phyloP scores from a whole-genome alignment of 2,797 vertebrate genomes.

The Somateria mollissima region DNA sequence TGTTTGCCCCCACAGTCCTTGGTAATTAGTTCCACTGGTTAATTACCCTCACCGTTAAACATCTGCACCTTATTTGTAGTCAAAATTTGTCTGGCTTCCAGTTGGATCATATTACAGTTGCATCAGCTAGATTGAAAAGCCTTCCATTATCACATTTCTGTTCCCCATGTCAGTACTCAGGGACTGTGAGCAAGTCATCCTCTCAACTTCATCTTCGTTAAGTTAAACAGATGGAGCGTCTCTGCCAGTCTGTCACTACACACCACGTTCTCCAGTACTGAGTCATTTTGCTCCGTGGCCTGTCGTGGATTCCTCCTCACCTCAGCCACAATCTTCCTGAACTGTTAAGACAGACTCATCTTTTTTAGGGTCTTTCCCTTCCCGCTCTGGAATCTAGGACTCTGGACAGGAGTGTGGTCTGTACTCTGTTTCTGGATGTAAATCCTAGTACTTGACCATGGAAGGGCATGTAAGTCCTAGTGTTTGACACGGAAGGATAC shows the following conservation, averaged over 20 bases:
- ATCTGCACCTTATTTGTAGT: slow-evolving; percentile 71
- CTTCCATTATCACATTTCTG: slow-evolving; percentile 65
- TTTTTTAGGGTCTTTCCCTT: neutral
- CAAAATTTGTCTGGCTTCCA: slow-evolving; percentile 65
- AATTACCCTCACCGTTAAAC: slow-evolving; percentile 69
- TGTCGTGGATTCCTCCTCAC: neutral
- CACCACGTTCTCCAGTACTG: slow-evolving; percentile 7
- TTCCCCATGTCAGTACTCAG: slow-evolving; percentile 38
- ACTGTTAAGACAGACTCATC: neutral
- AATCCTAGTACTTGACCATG: neutral
- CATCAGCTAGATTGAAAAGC: slow-evolving; percentile 56
- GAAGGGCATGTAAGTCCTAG: neutral
- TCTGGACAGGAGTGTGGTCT: neutral
- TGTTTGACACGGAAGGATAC: neutral
- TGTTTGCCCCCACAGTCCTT: slow-evolving; percentile 52
- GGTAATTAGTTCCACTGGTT: slow-evolving; percentile 68
- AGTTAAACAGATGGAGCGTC: slow-evolving; percentile 63
- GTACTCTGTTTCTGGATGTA: neutral
- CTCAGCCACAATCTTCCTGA: slow-evolving; percentile 33
- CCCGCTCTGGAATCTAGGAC: neutral
- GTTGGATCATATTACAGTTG: slow-evolving; percentile 61
- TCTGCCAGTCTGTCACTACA: slow-evolving; percentile 60
- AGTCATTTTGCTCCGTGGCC: slow-evolving; percentile 31
- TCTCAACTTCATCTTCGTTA: slow-evolving; percentile 60
- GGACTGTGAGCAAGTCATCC: slow-evolving; percentile 56